phyloP scores from a whole-genome alignment of 2,888 invertebrate genomes.

The Amphimallon solstitiale region DNA sequence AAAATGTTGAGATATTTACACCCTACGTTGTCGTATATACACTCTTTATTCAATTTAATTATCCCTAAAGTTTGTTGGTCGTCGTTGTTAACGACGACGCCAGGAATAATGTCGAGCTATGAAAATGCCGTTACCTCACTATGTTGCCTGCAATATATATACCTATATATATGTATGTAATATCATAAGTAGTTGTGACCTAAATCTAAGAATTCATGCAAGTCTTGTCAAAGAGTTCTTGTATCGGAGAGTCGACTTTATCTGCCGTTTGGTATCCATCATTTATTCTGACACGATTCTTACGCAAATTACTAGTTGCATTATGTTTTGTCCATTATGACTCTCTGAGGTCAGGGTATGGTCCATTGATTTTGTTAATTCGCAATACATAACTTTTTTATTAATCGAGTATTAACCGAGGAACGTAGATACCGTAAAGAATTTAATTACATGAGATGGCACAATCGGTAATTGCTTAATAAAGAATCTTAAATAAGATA shows the following conservation, averaged over 20 bases:
- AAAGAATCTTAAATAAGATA: background rate
- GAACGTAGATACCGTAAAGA: constrained; percentile 9
- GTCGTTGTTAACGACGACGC: background rate
- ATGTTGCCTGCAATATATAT: background rate
- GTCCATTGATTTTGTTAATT: constrained; percentile 14
- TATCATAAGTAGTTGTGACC: constrained; percentile 17
- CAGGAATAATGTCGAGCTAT: background rate
- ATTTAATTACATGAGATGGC: constrained; percentile 11
- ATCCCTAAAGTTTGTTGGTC: background rate
- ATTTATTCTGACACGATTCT: constrained; percentile 27
- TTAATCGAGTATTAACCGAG: constrained; percentile 10
- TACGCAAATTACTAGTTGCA: constrained; percentile 28
- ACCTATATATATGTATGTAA: too few species aligned
- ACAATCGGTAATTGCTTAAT: constrained; percentile 2
- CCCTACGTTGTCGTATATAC: background rate
- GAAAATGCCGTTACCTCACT: constrained; percentile 16
- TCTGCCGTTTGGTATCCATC: constrained; percentile 18
- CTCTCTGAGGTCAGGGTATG: constrained; percentile 20
- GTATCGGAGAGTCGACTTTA: constrained; percentile 7
- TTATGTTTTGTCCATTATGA: constrained; percentile 23
- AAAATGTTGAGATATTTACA: constrained; percentile 1
- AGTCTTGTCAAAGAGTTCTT: constrained; percentile 23
- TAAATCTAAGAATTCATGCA: constrained; percentile 7
- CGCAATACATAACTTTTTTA: background rate
- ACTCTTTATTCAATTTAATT: background rate